These are phyloP conservation scores for Syrphus vitripennis DNA, from an alignment of 2,888 invertebrate genomes.

Conservation along the genomic window DNA sequence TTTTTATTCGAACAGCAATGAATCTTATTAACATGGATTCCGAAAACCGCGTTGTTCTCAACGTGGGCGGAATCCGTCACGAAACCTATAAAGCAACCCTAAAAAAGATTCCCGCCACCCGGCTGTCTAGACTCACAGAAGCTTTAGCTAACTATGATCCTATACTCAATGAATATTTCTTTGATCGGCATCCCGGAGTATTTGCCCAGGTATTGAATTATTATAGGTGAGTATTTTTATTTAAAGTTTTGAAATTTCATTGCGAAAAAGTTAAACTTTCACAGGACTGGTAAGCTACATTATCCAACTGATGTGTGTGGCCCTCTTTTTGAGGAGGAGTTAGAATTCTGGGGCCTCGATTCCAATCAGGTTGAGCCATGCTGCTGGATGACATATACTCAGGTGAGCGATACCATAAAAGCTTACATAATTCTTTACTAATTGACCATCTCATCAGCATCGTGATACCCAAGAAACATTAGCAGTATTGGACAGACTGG, in stretches of 20 bases:
- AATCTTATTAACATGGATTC: slow-evolving; percentile 97
- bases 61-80: slow-evolving; percentile 98
- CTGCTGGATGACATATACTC: slow-evolving; percentile 99
- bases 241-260: not conserved
- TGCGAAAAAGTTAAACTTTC: not conserved
- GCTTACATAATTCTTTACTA: not conserved
- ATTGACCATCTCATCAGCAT: slow-evolving; percentile 84
- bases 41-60: slow-evolving; percentile 99
- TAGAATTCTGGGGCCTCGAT: slow-evolving; percentile 99
- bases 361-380: slow-evolving; percentile 99
- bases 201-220: slow-evolving; percentile 99
- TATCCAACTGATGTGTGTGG: slow-evolving; percentile 99
- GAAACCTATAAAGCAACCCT: slow-evolving; percentile 97
- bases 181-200: slow-evolving; percentile 97
- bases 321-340: slow-evolving; percentile 98
- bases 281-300: slow-evolving; percentile 97
- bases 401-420: slow-evolving; percentile 83
- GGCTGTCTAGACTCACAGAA: slow-evolving; percentile 96
- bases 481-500: slow-evolving; percentile 97
- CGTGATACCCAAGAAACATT: slow-evolving; percentile 99
- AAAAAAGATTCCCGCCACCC: slow-evolving; percentile 98
- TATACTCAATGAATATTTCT: slow-evolving; percentile 99
- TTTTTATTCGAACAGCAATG: slow-evolving; percentile 83
- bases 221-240: slow-evolving; percentile 86
- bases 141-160: slow-evolving; percentile 99